phyloP scores from a whole-genome alignment of 1,140 invertebrate genomes.

The Temnothorax curvispinosus region DNA sequence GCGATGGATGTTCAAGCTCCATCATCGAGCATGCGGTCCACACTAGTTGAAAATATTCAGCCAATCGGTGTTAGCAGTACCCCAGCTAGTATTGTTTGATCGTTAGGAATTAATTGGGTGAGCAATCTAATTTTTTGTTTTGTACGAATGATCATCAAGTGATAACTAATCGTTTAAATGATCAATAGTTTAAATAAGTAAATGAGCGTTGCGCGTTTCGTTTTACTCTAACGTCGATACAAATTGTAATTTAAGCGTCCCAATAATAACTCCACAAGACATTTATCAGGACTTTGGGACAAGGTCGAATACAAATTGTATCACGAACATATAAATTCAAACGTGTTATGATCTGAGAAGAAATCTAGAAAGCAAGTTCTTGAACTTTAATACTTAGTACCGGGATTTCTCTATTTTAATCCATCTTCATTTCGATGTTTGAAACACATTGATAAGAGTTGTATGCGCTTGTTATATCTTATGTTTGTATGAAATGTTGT shows the following conservation, averaged over 20 bases:
- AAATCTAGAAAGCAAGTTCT: constrained; percentile 7
- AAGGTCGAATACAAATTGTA: constrained; percentile 20
- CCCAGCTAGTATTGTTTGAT: constrained; percentile 89
- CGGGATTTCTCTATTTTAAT: constrained; percentile 13
- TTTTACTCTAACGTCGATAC: constrained; percentile 51
- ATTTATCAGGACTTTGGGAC: background rate
- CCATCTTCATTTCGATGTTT: background rate
- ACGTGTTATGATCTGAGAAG: background rate
- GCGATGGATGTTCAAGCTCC: constrained; percentile 84
- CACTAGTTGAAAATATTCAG: constrained; percentile 91
- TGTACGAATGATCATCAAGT: constrained; percentile 58
- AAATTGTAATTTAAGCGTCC: constrained; percentile 45
- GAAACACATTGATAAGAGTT: constrained; percentile 8
- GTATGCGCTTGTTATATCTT: constrained; percentile 6
- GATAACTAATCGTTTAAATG: constrained; percentile 59
- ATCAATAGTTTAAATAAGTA: constrained; percentile 28
- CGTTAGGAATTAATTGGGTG: constrained; percentile 61
- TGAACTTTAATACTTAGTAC: background rate
- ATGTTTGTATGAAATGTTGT: constrained; percentile 16
- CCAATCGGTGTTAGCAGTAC: constrained; percentile 90
- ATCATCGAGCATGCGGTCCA: constrained; percentile 87
- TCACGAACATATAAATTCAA: constrained; percentile 37
- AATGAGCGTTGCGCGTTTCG: constrained; percentile 52
- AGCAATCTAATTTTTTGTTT: constrained; percentile 55
- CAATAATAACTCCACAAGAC: constrained; percentile 12